phyloP scores from a whole-genome alignment of 2,797 vertebrate species.

The Cyclopterus lumpus region DNA sequence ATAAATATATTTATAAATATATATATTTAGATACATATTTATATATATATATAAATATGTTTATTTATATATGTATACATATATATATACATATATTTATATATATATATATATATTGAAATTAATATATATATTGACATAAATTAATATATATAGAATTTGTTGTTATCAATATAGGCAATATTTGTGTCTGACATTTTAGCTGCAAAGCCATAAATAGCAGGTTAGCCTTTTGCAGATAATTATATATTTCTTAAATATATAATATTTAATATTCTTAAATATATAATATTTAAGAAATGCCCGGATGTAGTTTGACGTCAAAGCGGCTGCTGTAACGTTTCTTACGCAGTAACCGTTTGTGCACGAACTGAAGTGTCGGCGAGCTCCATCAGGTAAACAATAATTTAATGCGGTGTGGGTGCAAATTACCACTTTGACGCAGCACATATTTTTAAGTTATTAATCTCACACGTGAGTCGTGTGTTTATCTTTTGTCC shows the following conservation, averaged over 20 bases:
- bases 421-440: rapidly evolving
- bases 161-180: not conserved
- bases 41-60: not conserved
- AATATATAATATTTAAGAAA: no score
- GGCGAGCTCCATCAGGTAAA: constrained; percentile 3
- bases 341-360: constrained; percentile 21
- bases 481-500: rapidly evolving
- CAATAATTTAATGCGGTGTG: rapidly evolving
- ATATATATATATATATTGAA: no score
- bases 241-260: no score
- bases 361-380: not conserved
- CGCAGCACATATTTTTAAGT: not conserved
- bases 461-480: not conserved
- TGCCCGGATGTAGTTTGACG: constrained; percentile 15
- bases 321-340: not conserved
- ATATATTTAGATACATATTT: no score
- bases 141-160: no score
- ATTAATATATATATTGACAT: no score
- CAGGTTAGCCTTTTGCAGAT: no score
- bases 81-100: no score
- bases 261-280: no score
- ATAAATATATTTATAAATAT: no score
- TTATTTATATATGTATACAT: no score
- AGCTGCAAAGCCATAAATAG: not conserved
- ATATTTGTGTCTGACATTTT: not conserved